Evolutionary conservation across 2,888 invertebrate species (phyloP).

Genomic region (Macropis europaea): DNA sequence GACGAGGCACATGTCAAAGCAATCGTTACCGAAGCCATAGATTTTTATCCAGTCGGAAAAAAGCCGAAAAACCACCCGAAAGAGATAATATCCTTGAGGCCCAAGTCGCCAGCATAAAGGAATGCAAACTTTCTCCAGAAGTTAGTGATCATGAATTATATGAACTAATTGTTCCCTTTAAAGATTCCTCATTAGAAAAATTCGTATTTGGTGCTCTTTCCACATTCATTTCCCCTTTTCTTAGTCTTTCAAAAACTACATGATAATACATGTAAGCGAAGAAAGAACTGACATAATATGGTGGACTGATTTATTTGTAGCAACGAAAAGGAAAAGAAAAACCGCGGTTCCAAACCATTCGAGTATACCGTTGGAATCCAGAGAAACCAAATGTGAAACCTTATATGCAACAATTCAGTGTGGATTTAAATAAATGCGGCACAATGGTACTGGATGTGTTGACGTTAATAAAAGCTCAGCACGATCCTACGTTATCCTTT

Average conservation of each 20-base stretch:
- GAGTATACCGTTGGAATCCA: constrained; percentile 82
- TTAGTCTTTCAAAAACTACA: not conserved
- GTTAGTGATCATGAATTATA: constrained; percentile 41
- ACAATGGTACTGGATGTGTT: constrained; percentile 84
- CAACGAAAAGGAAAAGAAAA: not conserved
- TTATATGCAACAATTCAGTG: constrained; percentile 82
- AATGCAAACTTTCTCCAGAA: constrained; percentile 39
- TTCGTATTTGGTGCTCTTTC: not conserved
- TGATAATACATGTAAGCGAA: not conserved
- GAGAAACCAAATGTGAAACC: constrained; percentile 81
- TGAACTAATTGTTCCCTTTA: not conserved
- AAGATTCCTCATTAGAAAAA: not conserved
- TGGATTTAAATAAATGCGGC: constrained; percentile 83
- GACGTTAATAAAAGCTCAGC: constrained; percentile 83
- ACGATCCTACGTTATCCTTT: constrained; percentile 84
- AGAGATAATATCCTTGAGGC: not conserved
- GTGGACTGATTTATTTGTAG: not conserved
- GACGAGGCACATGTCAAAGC: constrained; percentile 12
- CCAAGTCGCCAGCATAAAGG: constrained; percentile 12
- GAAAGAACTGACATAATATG: not conserved
- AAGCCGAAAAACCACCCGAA: not conserved
- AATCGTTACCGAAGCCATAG: constrained; percentile 2
- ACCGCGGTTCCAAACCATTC: constrained; percentile 62
- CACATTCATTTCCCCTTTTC: not conserved
- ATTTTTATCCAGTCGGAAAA: constrained; percentile 19